phyloP scores from a whole-genome alignment of 2,797 vertebrate species.

The Carcharodon carcharias region DNA sequence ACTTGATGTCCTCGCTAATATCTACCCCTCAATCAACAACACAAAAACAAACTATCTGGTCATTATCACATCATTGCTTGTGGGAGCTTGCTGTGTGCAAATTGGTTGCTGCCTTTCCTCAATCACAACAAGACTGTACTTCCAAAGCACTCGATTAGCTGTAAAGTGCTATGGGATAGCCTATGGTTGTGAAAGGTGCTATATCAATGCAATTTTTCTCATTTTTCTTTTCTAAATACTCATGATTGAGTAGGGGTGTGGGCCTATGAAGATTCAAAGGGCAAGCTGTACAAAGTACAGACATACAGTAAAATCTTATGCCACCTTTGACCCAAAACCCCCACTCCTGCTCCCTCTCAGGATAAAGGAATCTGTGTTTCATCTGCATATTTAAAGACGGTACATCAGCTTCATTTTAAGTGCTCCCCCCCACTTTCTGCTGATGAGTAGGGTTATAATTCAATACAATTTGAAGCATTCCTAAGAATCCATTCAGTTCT shows the following conservation, averaged over 20 bases:
- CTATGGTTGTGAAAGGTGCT: no score
- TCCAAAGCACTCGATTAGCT: no score
- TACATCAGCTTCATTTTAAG: not conserved
- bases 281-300: not conserved
- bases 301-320: not conserved
- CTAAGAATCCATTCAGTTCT: not conserved
- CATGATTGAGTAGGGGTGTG: not conserved
- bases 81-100: not conserved
- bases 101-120: not conserved
- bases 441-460: not conserved
- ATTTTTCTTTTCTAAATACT: no score
- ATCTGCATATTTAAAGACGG: not conserved
- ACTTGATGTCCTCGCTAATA: not conserved
- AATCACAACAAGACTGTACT: no score
- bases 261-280: not conserved
- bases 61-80: not conserved
- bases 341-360: not conserved
- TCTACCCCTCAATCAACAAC: not conserved
- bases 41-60: not conserved
- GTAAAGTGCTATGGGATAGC: no score
- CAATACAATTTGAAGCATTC: not conserved
- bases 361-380: not conserved
- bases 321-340: not conserved
- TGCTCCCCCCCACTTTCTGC: not conserved
- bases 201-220: no score